Evolutionary conservation across 2,113 vertebrate genomes (phyloP).

Genomic region (Cinclus mexicanus): DNA sequence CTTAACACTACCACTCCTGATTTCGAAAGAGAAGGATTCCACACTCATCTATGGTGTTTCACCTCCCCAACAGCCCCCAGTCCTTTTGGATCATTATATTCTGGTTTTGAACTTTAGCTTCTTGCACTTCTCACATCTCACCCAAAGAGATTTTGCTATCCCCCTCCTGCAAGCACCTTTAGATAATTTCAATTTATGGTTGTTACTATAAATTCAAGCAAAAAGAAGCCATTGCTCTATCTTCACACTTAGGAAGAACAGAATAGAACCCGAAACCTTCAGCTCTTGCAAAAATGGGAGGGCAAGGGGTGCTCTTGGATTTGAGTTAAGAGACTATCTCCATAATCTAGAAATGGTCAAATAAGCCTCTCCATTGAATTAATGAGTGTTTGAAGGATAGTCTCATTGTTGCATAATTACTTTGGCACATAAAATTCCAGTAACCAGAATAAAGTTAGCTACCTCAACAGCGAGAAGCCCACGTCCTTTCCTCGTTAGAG

Average conservation of each 20-base stretch:
- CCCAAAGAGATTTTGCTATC: neutral
- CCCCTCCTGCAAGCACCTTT: neutral
- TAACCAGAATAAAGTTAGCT: neutral
- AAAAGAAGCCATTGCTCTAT: neutral
- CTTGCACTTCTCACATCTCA: neutral
- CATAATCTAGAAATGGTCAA: neutral
- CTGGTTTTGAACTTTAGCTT: neutral
- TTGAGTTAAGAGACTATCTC: neutral
- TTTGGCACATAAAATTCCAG: neutral
- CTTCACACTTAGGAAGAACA: neutral
- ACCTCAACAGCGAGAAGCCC: neutral
- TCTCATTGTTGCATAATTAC: neutral
- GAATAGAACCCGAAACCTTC: neutral
- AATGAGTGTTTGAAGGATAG: neutral
- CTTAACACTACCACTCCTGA: neutral
- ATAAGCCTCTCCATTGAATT: neutral
- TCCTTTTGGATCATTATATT: neutral
- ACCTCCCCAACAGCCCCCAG: fast-evolving
- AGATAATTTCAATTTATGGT: neutral
- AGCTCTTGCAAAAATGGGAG: neutral
- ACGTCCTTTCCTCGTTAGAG: neutral
- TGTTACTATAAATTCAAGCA: neutral
- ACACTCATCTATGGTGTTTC: neutral
- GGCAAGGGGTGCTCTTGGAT: neutral
- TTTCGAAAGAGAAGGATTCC: neutral